Percentiles rank a stretch among this genome's conserved stretches.
phyloP scores from a whole-genome alignment of 2,888 invertebrate species.

The Conistra vaccinii region DNA sequence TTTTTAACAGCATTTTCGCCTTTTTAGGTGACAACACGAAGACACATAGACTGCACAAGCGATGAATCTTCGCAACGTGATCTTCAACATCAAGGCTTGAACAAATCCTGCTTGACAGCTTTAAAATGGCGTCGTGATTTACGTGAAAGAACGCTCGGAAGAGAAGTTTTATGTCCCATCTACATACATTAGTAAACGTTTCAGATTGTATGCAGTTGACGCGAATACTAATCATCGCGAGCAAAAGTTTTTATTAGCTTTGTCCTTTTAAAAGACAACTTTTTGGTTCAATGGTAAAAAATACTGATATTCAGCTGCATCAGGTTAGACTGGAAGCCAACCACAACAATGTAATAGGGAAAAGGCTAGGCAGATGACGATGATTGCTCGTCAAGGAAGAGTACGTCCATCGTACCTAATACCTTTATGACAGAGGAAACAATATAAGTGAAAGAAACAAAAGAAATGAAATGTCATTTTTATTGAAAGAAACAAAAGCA shows the following conservation, averaged over 20 bases:
- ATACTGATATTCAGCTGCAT: background rate
- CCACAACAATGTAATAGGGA: no score
- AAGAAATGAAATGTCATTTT: background rate
- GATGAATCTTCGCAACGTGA: constrained; percentile 53
- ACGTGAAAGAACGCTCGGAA: constrained; percentile 42
- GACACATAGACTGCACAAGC: constrained; percentile 28
- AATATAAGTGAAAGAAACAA: background rate
- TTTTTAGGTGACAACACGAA: constrained; percentile 29
- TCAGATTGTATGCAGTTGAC: constrained; percentile 40
- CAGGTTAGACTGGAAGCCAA: background rate
- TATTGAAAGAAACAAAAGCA: background rate
- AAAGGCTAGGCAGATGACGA: background rate
- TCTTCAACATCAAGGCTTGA: constrained; percentile 35
- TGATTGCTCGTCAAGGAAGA: background rate
- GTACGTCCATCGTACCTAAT: background rate
- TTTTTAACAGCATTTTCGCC: constrained; percentile 10
- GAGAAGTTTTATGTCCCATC: constrained; percentile 46
- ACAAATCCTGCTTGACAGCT: constrained; percentile 44
- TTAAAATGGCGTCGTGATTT: constrained; percentile 57
- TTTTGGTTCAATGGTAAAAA: no score
- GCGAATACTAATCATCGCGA: constrained; percentile 56
- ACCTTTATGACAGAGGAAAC: background rate
- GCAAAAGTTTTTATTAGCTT: constrained; percentile 2
- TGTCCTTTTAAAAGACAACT: background rate
- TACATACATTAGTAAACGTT: constrained; percentile 54